Conservation (phyloP, 2,888 invertebrate species). For the Hyles lineata region DNA sequence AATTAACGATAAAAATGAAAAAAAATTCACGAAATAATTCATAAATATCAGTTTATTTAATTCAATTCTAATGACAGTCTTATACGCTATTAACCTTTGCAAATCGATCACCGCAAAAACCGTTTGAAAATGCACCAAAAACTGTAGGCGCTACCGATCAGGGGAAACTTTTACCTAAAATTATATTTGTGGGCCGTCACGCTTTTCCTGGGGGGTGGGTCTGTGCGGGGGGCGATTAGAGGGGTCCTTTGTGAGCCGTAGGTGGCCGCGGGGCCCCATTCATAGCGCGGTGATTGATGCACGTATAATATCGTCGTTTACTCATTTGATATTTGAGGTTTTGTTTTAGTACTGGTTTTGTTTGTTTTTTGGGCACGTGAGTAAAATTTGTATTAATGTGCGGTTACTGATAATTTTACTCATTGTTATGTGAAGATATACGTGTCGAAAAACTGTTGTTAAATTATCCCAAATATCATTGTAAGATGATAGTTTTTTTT, state of each 20-base stretch:
- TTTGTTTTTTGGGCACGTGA: too few relatives aligned
- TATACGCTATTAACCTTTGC: not conserved
- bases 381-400: too few relatives aligned
- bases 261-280: constrained; percentile 64
- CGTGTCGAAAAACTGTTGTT: too few relatives aligned
- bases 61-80: too few relatives aligned
- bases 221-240: constrained; percentile 69
- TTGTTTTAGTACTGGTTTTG: not conserved
- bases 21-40: too few relatives aligned
- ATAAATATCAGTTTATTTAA: too few relatives aligned
- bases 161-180: constrained; percentile 83
- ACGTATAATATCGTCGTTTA: not conserved
- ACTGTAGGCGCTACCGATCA: constrained; percentile 69
- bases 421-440: too few relatives aligned
- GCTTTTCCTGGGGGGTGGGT: constrained; percentile 73
- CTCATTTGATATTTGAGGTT: not conserved
- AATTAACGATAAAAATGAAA: too few relatives aligned
- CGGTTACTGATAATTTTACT: too few relatives aligned
- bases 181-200: constrained; percentile 86
- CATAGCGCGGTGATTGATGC: constrained; percentile 52
- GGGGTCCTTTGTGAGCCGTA: constrained; percentile 76
- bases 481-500: too few relatives aligned
- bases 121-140: constrained; percentile 70
- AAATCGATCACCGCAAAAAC: constrained; percentile 37
- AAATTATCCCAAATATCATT: too few relatives aligned